Evolutionary conservation across 2,888 invertebrate genomes (phyloP).

Genomic region (Eristalis arbustorum): DNA sequence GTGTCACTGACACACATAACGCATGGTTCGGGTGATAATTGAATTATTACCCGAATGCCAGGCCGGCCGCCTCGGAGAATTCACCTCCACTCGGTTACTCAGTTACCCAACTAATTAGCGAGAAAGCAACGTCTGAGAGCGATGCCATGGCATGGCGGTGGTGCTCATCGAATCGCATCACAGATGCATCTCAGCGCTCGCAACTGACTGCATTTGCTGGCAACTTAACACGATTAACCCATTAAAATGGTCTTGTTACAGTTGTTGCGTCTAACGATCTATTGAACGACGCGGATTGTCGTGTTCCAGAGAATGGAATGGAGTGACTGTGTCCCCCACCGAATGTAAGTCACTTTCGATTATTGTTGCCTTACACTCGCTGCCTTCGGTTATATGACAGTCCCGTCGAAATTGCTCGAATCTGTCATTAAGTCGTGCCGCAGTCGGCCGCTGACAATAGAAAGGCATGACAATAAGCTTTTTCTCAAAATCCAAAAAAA

Average conservation of each 20-base stretch:
- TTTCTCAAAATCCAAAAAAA: not conserved
- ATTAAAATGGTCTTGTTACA: slow-evolving; percentile 44
- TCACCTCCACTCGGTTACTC: slow-evolving; percentile 16
- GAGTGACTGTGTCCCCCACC: not conserved
- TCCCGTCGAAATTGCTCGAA: slow-evolving; percentile 30
- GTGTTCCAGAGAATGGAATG: not conserved
- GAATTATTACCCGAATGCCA: slow-evolving; percentile 51
- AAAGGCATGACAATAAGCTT: slow-evolving; percentile 14
- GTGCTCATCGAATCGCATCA: slow-evolving; percentile 54
- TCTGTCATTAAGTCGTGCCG: slow-evolving; percentile 15
- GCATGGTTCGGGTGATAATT: slow-evolving; percentile 54
- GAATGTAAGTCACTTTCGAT: slow-evolving; percentile 31
- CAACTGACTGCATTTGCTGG: slow-evolving; percentile 17
- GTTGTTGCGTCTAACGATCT: slow-evolving; percentile 26
- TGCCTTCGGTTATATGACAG: slow-evolving; percentile 18
- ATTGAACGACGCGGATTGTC: slow-evolving; percentile 21
- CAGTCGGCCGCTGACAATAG: not conserved
- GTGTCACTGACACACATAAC: slow-evolving; percentile 56
- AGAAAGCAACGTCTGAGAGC: slow-evolving; percentile 42
- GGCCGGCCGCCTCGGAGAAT: not conserved
- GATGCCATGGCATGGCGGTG: too few relatives aligned
- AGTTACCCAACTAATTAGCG: slow-evolving; percentile 57
- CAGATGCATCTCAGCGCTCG: slow-evolving; percentile 29
- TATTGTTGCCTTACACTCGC: not conserved
- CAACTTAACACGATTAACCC: slow-evolving; percentile 49